Evolutionary conservation across 2,113 vertebrate genomes (phyloP), one percentile per base, ranked within the genome.

Genomic region (Thinocorus orbignyianus): DNA sequence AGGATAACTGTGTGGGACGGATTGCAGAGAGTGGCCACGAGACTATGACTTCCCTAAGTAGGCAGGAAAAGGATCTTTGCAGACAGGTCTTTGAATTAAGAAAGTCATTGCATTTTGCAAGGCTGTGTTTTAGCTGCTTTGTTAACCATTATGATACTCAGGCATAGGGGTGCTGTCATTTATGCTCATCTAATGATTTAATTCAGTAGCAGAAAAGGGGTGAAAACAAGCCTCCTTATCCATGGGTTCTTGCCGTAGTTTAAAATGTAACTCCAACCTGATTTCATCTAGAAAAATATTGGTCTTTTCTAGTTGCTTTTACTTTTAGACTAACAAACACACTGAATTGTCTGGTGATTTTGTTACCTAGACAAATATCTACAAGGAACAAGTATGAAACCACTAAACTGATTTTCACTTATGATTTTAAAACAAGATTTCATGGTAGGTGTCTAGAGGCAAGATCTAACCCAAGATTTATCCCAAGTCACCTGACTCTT

Each of bases 301-400:
- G 80, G 37, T 78, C 41, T 68, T 93, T 86, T 88, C 58, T 58
- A 66, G 28, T 54, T 88, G 52, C 54, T 96, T 88, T 95, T 91
- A 94, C 81, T 91, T 94, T 88, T 42, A 85, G 61, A 57, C 31
- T 49, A 51, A 81, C 60, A 79, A 91, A 85, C 61, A 77, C 35
- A 44, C 35, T 60, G 61, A 72, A 90, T 39, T 54, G 22, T 66
- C 35, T 33, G 31, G 61, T 89, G 73, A 94, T 76, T 64, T 90
- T 64, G 70, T 79, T 84, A 93, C 48, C 61, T 46, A 65, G 54
- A 86, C 54, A 94, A 94, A 77, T 69, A 87, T 17, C 44, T 82
- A 58, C 31, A 86, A 61, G 54, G n/a, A 89, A 85, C 41, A 94
- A 91, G 11, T 41, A 91, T 64, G 73, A 90, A 94, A 84, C 37